These are phyloP conservation scores for Sandelia bainsii DNA, from an alignment of 2,797 vertebrate species.

Conservation along the genomic window DNA sequence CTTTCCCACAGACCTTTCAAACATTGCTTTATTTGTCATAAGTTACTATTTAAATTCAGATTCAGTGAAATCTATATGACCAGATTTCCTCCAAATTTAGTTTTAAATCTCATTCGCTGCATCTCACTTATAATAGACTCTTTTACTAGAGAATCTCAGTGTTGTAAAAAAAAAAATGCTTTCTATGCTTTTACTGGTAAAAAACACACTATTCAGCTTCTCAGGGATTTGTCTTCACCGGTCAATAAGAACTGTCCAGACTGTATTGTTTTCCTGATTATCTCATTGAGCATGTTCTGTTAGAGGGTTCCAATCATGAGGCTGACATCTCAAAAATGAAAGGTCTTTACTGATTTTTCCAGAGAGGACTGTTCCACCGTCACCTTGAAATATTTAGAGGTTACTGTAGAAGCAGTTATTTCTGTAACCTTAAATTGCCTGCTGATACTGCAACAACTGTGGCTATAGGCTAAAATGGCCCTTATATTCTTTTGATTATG, in stretches of 20 bases:
- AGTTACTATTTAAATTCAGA: conserved; percentile 46
- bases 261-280: conserved; percentile 2
- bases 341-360: conserved; percentile 30
- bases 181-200: not conserved
- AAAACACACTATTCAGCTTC: conserved; percentile 7
- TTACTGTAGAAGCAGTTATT: conserved; percentile 38
- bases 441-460: conserved; percentile 50
- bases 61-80: not conserved
- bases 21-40: conserved; percentile 2
- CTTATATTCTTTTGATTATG: conserved; percentile 49
- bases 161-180: not conserved
- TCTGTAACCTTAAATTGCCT: conserved; percentile 29
- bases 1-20: conserved; percentile 9
- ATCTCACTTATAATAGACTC: not conserved
- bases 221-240: conserved; percentile 16
- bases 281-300: not conserved
- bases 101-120: conserved; percentile 6
- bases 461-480: conserved; percentile 32
- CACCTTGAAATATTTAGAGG: conserved; percentile 62
- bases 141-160: not conserved
- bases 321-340: conserved; percentile 38
- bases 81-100: not conserved
- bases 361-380: conserved; percentile 14
- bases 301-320: conserved; percentile 12
- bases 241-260: conserved; percentile 18